A percentile compares a stretch with the other conserved stretches of the same genome.
Evolutionary conservation across 2,797 vertebrate genomes (phyloP).

Genomic region (Catostomus latipinnis): DNA sequence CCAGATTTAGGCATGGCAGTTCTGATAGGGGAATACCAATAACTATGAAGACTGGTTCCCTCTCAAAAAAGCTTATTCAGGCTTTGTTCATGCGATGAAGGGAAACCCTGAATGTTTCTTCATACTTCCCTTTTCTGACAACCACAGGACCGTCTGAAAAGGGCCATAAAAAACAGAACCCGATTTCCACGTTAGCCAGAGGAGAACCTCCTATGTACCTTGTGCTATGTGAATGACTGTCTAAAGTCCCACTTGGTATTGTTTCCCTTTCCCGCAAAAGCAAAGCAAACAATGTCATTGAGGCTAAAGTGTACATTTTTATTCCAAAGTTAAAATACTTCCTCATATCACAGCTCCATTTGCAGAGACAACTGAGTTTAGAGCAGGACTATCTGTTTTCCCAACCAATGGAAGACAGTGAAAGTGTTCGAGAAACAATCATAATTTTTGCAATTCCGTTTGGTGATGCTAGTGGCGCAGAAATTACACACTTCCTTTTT

Average conservation of each 20-base stretch:
- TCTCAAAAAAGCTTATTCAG: constrained; percentile 28
- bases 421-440: no score
- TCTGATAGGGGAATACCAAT: constrained; percentile 59
- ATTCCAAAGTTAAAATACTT: no score
- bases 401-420: no score
- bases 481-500: no score
- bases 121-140: constrained; percentile 53
- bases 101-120: constrained; percentile 52
- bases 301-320: no score
- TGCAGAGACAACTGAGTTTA: no score
- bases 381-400: no score
- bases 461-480: no score
- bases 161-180: constrained; percentile 40
- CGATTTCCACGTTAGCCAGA: constrained; percentile 50
- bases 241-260: constrained; percentile 37
- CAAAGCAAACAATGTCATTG: constrained; percentile 24
- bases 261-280: constrained; percentile 31
- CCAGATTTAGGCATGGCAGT: constrained; percentile 51
- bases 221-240: constrained; percentile 34
- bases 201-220: constrained; percentile 40
- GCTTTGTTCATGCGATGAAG: constrained; percentile 48
- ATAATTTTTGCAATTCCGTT: no score
- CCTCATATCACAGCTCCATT: no score
- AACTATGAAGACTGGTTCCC: constrained; percentile 29
- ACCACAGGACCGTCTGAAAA: constrained; percentile 42